Evolutionary conservation across 2,797 vertebrate genomes (phyloP), one percentile per base, ranked within the genome.

Genomic region (Acridotheres tristis): DNA sequence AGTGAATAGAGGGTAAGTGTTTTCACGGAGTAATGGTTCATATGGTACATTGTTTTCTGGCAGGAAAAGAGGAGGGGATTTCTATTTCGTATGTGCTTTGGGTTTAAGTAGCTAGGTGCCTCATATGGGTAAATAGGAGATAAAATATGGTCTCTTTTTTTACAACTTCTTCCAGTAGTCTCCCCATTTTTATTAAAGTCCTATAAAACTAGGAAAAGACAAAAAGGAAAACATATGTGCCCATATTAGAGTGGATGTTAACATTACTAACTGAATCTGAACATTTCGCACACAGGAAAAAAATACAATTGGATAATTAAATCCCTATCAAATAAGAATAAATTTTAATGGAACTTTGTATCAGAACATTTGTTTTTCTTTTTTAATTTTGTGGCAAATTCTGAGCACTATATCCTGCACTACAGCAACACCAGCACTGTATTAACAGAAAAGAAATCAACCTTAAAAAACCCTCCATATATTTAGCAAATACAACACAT

Each of bases 391-490:
- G 21, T 68, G 40, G 11, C 8, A 80, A 83, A 65, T 59, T 85
- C 42, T 81, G 29, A 48, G 5, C 16, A 21, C 4, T 58, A 4
- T 51, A 20, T 14, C 54, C 34, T 72, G 16, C 13, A n/a, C 21
- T 80, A 43, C 13, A 53, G 16, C 57, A 78, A 81, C 80, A 38
- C 5, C 13, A 75, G 4, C 19, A 20, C 3, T 22, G 4, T 27
- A 32, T 25, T 69, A 54, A 73, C 2, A 58, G 43, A 63, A 78
- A 85, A 55, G 10, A 59, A 89, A 85, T 53, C 29, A 73, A 30
- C 5, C 10, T 55, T 36, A n/a, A n/a, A 51, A 54, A 50, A 14
- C 7, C 1, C 0, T 3, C 4, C 16, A 30, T 17, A 12, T 45
- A 88, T 87, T 89, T 86, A 85, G 6, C 8, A 88, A 74, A 74